A percentile compares a stretch with the other conserved stretches of the same genome.
Evolutionary conservation across 2,888 invertebrate genomes (phyloP).

Genomic region (Macaria notata): DNA sequence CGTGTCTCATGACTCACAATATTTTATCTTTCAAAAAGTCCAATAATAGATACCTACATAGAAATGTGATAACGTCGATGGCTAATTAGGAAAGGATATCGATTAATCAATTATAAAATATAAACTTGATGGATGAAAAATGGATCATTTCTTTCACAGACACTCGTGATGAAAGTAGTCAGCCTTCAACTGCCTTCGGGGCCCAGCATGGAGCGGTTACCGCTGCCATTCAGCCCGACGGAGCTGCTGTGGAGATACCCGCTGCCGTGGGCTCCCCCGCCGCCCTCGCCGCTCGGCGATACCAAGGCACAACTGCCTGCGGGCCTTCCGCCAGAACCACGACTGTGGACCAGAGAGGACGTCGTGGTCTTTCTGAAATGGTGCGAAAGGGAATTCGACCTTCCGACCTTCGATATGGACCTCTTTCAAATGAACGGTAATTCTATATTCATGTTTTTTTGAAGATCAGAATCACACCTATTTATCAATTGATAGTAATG

Average conservation of each 20-base stretch:
- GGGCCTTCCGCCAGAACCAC: conserved; percentile 92
- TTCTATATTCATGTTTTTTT: conserved; percentile 36
- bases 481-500: too few species aligned
- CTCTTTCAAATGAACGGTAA: conserved; percentile 97
- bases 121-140: too few species aligned
- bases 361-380: conserved; percentile 93
- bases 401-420: conserved; percentile 95
- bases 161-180: conserved; percentile 84
- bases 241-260: conserved; percentile 95
- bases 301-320: conserved; percentile 93
- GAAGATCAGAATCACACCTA: background rate
- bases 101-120: too few species aligned
- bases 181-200: conserved; percentile 87
- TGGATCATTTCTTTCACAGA: conserved; percentile 51
- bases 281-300: conserved; percentile 88
- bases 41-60: too few species aligned
- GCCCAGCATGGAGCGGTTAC: conserved; percentile 88
- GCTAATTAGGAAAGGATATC: too few species aligned
- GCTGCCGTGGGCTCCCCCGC: conserved; percentile 86
- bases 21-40: too few species aligned
- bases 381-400: conserved; percentile 95
- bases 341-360: conserved; percentile 95
- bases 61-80: too few species aligned
- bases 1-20: too few species aligned
- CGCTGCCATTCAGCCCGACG: conserved; percentile 90